Evolutionary conservation across 1,140 invertebrate genomes (phyloP), one percentile per base, ranked within the genome.

Genomic region (Nylanderia fulva): DNA sequence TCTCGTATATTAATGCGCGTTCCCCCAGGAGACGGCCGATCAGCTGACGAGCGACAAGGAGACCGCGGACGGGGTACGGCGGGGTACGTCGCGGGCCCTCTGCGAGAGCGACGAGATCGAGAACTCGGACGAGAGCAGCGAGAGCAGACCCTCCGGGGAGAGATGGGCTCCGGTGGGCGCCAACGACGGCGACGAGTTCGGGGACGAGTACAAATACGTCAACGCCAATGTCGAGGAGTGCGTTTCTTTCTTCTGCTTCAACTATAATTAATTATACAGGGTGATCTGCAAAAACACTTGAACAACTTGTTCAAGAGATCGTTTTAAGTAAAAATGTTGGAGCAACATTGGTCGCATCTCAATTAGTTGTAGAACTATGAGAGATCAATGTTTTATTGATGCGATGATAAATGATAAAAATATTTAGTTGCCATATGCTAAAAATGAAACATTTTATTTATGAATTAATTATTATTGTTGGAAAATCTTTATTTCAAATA

Each of bases 81-180:
- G 36, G 21, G 82, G 66, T 9, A 33, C 29, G 29, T 36, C 48
- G 52, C 88, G 84, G 24, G 52, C 36, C 13, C 27, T 77, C 29
- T 87, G 75, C 58, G 88, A 90, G 58, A 85, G 63, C 18, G 89
- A 90, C 29, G 92, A 94, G 79, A 90, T 91, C 42, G 94, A 95
- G 64, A 92, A 93, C 85, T 94, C 93, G 4, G 93, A 94, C 52
- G 94, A 94, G 63, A 91, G 93, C 74, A 94, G 94, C 9, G 75
- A 79, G 24, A 79, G 66, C 66, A 91, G 93, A 69, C 95, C 94
- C 0, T 93, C 94, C 0, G 95, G 94, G 7, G 96, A 96, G 87
- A 92, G 96, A 88, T 97, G 96, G 96, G 96, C 96, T 36, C 96
- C 96, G 0, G 92, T 97, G 13, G 96, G 96, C 13, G 96, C 96